A percentile compares a stretch with the other conserved stretches of the same genome.
Evolutionary conservation across 2,113 vertebrate species (phyloP).

Genomic region (rabbit (Oryctolagus cuniculus)): mOryCun1.1 NC_091442.1:84231001-84231500

Average conservation of each 20-base stretch:
- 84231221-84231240: background rate
- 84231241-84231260: background rate
- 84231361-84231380: background rate
- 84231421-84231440: background rate
- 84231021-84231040: constrained; percentile 5
- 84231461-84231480: background rate
- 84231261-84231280: background rate
- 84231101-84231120: background rate
- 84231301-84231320: background rate
- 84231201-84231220: background rate
- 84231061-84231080: background rate
- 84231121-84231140: background rate
- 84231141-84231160: background rate
- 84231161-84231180: background rate
- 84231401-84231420: background rate
- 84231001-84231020: background rate
- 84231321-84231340: constrained; percentile 8
- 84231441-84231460: background rate
- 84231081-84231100: background rate
- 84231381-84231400: background rate
- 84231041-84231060: background rate
- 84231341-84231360: background rate
- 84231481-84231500: background rate
- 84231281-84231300: background rate
- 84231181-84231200: background rate